These are phyloP conservation scores for Dryas iulia DNA, from an alignment of 1,140 invertebrate genomes.

Conservation along the genomic window DNA sequence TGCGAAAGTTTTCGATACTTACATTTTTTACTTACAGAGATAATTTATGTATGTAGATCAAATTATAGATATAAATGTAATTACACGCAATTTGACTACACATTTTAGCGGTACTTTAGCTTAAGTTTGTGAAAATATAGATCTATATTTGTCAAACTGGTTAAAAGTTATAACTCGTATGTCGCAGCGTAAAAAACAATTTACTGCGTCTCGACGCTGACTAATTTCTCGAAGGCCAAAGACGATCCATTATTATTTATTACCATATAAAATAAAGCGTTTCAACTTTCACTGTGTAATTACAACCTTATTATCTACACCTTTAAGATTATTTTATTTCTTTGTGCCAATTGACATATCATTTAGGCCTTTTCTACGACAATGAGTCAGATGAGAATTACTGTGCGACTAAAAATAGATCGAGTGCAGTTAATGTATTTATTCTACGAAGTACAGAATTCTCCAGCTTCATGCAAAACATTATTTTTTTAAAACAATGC, in stretches of 20 bases:
- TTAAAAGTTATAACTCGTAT: conserved; percentile 20
- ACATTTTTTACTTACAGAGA: not conserved
- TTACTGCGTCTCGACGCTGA: conserved; percentile 63
- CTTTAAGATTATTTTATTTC: conserved; percentile 42
- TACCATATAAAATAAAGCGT: conserved; percentile 66
- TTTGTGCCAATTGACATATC: conserved; percentile 46
- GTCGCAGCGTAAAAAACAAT: conserved; percentile 59
- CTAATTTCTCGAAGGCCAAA: conserved; percentile 74
- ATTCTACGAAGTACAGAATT: conserved; percentile 30
- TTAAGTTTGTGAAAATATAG: not conserved
- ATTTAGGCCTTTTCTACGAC: conserved; percentile 65
- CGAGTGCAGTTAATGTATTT: conserved; percentile 29
- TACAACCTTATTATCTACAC: conserved; percentile 37
- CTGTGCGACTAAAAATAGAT: conserved; percentile 62
- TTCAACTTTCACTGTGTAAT: conserved; percentile 32
- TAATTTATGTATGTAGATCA: not conserved
- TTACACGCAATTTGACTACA: not conserved
- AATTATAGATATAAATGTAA: not conserved
- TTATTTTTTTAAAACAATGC: not conserved
- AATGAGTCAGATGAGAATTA: conserved; percentile 64
- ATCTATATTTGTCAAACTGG: not conserved
- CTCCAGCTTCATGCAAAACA: not conserved
- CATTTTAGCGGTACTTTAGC: not conserved
- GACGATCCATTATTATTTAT: conserved; percentile 78
- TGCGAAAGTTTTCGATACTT: not conserved